Evolutionary conservation across 2,797 vertebrate species (phyloP), one percentile per base, ranked within the genome.

Genomic region (Iguana delicatissima): DNA sequence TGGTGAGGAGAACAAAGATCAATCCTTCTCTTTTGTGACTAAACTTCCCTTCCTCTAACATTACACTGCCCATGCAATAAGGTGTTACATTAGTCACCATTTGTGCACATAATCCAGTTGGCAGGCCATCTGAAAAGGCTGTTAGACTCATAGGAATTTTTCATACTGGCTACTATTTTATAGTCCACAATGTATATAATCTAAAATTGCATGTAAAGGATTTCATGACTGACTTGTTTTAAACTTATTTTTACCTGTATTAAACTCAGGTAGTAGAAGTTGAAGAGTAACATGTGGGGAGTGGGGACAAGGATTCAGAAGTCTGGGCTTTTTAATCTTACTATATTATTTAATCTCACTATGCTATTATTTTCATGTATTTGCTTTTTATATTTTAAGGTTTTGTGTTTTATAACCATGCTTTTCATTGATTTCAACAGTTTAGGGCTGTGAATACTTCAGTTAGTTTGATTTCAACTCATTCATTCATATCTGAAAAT

Each of bases 151-250:
- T 35, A 74, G 52, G 20, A 76, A 76, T n/a, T 76, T 84, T 72
- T 94, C 83, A 86, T 9, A 67, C 73, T 89, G n/a, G 55, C 80
- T 50, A 88, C 85, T 87, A 80, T 94, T 73, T 89, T 95, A 93
- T 93, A 89, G 89, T 57, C 81, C 93, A 55, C 89, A 93, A 95
- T 92, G 55, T 50, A 93, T 95, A 93, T 64, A 93, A 89, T 82
- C 1, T 32, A 82, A n/a, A 2, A 0, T 57, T 59, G 69, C 57
- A 69, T 90, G 93, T 87, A 87, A 93, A 94, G 7, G 10, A 81
- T 64, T 80, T 22, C 91, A 94, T 57, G 93, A 95, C 91, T 84
- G 74, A 89, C 50, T 89, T 62, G 84, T 64, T 91, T 90, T 91
- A 82, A 32, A 35, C 72, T 82, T 74, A 59, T 26, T 76, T 82